Percentiles rank a stretch among this genome's conserved stretches.
These are phyloP conservation scores for Apodemus speciosus DNA, from an alignment of 2,113 vertebrate species.

Conservation along the genomic window DNA sequence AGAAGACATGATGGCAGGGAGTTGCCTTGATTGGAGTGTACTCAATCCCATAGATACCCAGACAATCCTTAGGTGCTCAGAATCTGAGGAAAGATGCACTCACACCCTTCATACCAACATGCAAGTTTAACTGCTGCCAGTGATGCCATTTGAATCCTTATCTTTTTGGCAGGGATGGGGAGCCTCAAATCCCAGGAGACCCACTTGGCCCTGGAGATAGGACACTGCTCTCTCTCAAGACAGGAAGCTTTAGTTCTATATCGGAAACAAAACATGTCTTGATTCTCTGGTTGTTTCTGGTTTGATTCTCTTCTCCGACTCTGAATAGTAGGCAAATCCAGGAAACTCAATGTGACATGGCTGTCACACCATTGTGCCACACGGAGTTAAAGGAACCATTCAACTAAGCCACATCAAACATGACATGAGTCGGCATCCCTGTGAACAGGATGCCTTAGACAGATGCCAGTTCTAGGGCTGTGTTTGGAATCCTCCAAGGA, in stretches of 20 bases:
- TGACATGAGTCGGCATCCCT: not conserved
- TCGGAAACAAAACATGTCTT: not conserved
- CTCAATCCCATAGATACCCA: not conserved
- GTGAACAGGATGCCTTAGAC: constrained; percentile 43
- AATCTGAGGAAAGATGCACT: not conserved
- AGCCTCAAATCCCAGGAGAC: not conserved
- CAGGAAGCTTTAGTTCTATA: not conserved
- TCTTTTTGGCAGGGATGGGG: not conserved
- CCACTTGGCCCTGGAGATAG: not conserved
- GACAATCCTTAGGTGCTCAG: not conserved
- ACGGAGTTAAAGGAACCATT: not conserved
- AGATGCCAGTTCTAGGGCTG: constrained; percentile 1
- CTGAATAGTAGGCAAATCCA: not conserved
- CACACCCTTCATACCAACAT: not conserved
- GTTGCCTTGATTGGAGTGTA: not conserved
- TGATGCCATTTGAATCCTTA: not conserved
- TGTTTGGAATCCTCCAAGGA: constrained; percentile 56
- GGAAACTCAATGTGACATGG: not conserved
- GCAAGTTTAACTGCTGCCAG: not conserved
- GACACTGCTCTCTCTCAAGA: not conserved
- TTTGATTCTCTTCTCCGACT: not conserved
- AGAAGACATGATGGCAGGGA: not conserved
- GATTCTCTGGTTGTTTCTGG: not conserved
- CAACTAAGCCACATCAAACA: not conserved
- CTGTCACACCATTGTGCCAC: not conserved